Evolutionary conservation across 2,888 invertebrate species (phyloP), one percentile per base, ranked within the genome.

Genomic region (Panopea generosa): DNA sequence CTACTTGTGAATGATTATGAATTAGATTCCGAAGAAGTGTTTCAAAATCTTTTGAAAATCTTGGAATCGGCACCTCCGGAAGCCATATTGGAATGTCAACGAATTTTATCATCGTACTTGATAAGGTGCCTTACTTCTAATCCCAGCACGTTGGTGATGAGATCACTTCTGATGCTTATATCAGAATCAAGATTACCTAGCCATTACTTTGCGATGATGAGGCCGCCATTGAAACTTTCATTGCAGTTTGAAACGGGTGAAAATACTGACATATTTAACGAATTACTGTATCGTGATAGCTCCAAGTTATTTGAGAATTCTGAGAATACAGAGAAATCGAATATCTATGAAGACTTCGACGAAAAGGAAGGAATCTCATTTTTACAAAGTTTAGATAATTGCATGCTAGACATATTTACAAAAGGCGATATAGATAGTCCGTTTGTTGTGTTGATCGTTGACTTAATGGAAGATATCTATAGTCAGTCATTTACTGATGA

Each of bases 61-160:
- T 16, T 49, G 9, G 9, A 49, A 1, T 11, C 20, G 14, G 11
- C 61, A 20, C 3, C 22, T 20, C 7, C 11, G n/a, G 16, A 29
- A 14, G 16, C 29, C 2, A 14, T 6, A n/a, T 2, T 18, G 7
- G 40, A 27, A 3, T 53, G 47, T 22, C 55, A 63, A 45, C 57
- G 73, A 49, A 47, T 61, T 7, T 11, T 73, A 7, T 38, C 65
- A n/a, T 53, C 50, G 27, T 77, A 65, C 29, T 66, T 73, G 16
- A 49, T 69, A 2, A 62, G 73, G 11, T 77, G 77, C 14, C 18
- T 77, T 6, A 52, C 52, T 0, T 45, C 65, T 27, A 40, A 77
- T 52, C 61, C 72, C 20, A 50, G 60, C 16, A 55, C 72, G 14
- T 40, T n/a, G 9, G 66, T 65, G 24, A 50, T 60, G n/a, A 16